Percentiles rank a stretch among this genome's conserved stretches.
phyloP scores from a whole-genome alignment of 2,888 invertebrate genomes.

The Ethmia dodecea region DNA sequence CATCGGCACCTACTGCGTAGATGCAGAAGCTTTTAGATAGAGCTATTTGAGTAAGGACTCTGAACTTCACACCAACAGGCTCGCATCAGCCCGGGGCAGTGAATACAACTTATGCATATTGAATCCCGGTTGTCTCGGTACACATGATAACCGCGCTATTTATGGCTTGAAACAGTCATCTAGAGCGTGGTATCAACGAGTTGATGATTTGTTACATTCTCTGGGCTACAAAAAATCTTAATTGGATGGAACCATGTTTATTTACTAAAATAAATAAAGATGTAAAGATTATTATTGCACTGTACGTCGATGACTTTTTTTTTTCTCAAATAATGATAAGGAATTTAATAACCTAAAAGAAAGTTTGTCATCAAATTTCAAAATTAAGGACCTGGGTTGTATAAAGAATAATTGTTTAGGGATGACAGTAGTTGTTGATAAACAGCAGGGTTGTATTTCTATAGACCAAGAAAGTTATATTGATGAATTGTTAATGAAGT shows the following conservation, averaged over 20 bases:
- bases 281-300: slow-evolving; percentile 19
- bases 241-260: slow-evolving; percentile 18
- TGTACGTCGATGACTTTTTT: slow-evolving; percentile 24
- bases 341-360: slow-evolving; percentile 10
- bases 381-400: slow-evolving; percentile 20
- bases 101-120: too few species aligned
- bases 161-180: too few species aligned
- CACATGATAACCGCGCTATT: too few species aligned
- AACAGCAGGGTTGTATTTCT: background rate
- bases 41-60: too few species aligned
- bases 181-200: too few species aligned
- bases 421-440: background rate
- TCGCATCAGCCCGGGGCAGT: too few species aligned
- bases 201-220: too few species aligned
- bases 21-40: too few species aligned
- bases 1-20: too few species aligned
- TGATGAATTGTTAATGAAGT: slow-evolving; percentile 12
- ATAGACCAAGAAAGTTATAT: slow-evolving; percentile 19
- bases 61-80: too few species aligned
- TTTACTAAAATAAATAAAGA: slow-evolving; percentile 16
- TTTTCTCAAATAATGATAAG: slow-evolving; percentile 11
- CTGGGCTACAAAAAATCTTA: too few species aligned
- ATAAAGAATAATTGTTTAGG: slow-evolving; percentile 12
- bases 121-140: too few species aligned
- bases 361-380: slow-evolving; percentile 16